phyloP scores from a whole-genome alignment of 2,113 vertebrate species.

The Castor canadensis region DNA sequence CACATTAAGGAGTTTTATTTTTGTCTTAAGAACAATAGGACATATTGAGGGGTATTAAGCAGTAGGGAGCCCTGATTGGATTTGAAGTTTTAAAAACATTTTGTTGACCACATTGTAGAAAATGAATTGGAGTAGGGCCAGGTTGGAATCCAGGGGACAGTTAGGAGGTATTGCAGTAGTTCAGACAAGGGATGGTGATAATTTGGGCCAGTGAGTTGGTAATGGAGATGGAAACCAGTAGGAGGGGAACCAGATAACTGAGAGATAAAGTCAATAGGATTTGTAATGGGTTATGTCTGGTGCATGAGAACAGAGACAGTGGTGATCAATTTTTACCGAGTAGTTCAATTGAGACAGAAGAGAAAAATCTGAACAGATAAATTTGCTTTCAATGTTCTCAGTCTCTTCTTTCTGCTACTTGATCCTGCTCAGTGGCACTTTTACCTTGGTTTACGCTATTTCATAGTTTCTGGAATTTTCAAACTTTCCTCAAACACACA shows the following conservation, averaged over 20 bases:
- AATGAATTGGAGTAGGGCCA: background rate
- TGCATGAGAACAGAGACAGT: background rate
- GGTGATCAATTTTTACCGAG: background rate
- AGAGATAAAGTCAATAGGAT: background rate
- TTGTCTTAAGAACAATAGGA: background rate
- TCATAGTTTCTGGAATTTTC: conserved; percentile 9
- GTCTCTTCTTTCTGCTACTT: background rate
- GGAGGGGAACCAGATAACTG: background rate
- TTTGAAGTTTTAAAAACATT: conserved; percentile 13
- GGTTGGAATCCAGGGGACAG: background rate
- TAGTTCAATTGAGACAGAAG: background rate
- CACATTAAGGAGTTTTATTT: background rate
- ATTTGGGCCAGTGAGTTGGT: background rate
- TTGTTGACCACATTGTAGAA: background rate
- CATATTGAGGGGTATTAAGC: background rate
- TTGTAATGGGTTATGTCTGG: background rate
- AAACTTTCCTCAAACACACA: background rate
- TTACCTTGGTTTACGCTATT: background rate
- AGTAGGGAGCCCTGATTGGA: background rate
- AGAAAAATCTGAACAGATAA: background rate
- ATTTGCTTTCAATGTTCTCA: background rate
- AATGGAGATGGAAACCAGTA: background rate
- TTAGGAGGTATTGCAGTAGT: background rate
- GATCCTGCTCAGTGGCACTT: background rate
- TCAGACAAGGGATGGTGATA: background rate